Base-by-base conservation (phyloP, 1,140 invertebrate species). In the Penaeus chinensis region DNA sequence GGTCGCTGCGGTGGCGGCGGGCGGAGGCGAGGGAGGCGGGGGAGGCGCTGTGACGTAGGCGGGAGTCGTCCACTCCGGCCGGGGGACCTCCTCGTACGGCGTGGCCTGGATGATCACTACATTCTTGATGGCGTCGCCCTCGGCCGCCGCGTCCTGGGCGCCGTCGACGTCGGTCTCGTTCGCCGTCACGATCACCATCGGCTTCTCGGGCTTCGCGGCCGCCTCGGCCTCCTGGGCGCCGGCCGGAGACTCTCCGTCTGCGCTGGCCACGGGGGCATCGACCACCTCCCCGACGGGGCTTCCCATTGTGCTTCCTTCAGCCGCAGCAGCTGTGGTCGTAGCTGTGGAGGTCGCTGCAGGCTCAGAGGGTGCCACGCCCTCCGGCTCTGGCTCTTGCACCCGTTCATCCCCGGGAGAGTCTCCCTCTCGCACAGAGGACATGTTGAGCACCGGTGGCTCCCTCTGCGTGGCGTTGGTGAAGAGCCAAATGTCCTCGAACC, bases 321-420 rank as follows among this genome's bases (percentile, higher is more conserved):
- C 11, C 1, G 16, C 11, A 11, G 54, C 8, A 54, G 54, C 54
- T 54, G 54, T 13, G 54, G 54, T 11, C 5, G 54, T 54, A 54
- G 54, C 54, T 54, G 54, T 13, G 54, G 54, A 54, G 54, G 54
- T 54, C 54, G 54, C 10, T 16, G 11, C 11, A 54, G 54, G 54
- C 54, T 54, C 54, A 54, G 10, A 13, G 54, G 54, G 54, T 54
- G 11, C 16, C 54, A 54, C 54, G 54, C 16, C 54, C 0, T 54
- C 11, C 10, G 16, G 5, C 54, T 54, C 5, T 13, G 7, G 54
- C 54, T 54, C 74, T 32, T 78, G 83, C 10, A 87, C 42, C n/a
- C 85, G 71, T 2, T 54, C 81, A 82, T 87, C 81, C 32, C 85
- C 85, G 27, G 85, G 85, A 3, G 85, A 87, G 63, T 82, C 85